A percentile compares a stretch with the other conserved stretches of the same genome.
These are phyloP conservation scores for Drosophila rellima DNA, from an alignment of 2,888 invertebrate species.

Conservation along the genomic window DNA sequence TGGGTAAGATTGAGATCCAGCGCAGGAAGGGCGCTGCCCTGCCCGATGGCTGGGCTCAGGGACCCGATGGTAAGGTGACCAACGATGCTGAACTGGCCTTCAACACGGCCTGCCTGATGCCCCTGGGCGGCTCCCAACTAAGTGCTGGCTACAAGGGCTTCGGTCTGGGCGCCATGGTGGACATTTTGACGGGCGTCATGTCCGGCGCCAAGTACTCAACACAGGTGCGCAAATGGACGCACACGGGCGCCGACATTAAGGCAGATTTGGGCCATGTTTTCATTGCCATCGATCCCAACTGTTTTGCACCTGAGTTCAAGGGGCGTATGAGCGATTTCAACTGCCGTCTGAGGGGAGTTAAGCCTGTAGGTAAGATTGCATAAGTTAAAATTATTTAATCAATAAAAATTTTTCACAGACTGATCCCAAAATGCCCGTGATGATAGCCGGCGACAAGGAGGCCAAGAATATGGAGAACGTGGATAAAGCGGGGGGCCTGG, in stretches of 20 bases:
- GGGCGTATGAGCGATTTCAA: neutral
- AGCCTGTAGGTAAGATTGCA: neutral
- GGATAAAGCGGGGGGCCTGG: conserved; percentile 1
- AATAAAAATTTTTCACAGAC: neutral
- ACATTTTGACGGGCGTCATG: conserved; percentile 94
- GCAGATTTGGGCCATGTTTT: conserved; percentile 96
- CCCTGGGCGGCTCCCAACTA: conserved; percentile 90
- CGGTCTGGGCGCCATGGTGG: conserved; percentile 94
- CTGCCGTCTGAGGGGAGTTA: neutral
- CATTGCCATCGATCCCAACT: conserved; percentile 88
- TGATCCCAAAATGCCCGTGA: neutral
- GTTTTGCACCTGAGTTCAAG: neutral
- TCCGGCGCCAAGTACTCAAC: conserved; percentile 87
- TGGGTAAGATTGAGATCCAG: conserved; percentile 97
- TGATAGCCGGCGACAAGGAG: neutral
- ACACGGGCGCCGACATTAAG: conserved; percentile 87
- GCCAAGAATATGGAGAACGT: neutral
- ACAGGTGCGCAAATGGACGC: conserved; percentile 91
- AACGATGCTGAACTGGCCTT: conserved; percentile 89
- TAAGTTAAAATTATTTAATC: neutral
- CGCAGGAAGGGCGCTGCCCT: conserved; percentile 91
- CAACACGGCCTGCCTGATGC: conserved; percentile 88
- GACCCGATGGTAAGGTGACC: conserved; percentile 88
- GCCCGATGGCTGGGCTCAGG: conserved; percentile 95
- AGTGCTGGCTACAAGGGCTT: conserved; percentile 96